Percentiles rank a stretch among this genome's conserved stretches.
These are phyloP conservation scores for Erpetoichthys calabaricus DNA, from an alignment of 2,797 vertebrate genomes.

Conservation along the genomic window DNA sequence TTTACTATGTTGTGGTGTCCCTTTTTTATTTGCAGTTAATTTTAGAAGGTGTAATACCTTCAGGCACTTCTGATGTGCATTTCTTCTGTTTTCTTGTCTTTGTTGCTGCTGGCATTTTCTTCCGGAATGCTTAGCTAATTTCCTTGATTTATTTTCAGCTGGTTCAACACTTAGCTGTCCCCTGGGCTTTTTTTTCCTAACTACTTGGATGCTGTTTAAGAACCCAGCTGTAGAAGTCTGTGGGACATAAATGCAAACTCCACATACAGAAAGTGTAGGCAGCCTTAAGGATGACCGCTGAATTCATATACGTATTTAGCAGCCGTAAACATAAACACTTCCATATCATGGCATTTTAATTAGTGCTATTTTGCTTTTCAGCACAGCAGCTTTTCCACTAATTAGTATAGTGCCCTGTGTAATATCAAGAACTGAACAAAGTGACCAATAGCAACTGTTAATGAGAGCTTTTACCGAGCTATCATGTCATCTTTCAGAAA, in stretches of 20 bases:
- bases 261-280: background rate
- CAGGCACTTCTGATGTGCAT: background rate
- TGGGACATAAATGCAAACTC: background rate
- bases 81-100: background rate
- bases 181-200: background rate
- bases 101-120: background rate
- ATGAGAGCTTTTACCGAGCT: no score
- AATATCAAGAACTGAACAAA: no score
- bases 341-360: no score
- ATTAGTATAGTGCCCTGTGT: no score
- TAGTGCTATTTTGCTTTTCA: no score
- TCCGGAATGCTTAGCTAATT: conserved; percentile 1
- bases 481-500: no score
- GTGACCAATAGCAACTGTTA: no score
- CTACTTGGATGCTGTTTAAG: background rate
- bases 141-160: background rate
- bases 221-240: conserved; percentile 2
- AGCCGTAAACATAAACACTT: no score
- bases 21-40: no score
- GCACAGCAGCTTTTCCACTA: no score
- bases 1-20: no score
- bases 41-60: background rate
- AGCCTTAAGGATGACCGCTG: background rate
- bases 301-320: no score
- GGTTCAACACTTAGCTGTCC: background rate